Evolutionary conservation across 2,888 invertebrate species (phyloP).

Genomic region (Andrena flavipes): DNA sequence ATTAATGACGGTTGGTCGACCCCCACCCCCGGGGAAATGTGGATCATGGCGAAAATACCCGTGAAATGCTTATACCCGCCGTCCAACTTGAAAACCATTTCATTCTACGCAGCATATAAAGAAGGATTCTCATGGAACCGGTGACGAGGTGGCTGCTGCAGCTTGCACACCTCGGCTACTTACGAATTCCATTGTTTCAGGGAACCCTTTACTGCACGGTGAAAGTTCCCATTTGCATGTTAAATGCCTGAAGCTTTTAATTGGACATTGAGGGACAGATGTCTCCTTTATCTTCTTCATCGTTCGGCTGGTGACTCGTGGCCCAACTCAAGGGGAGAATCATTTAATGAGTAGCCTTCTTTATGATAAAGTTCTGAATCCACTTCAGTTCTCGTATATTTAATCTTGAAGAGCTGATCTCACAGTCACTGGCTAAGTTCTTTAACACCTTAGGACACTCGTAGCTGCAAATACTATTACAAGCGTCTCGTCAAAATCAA

Average conservation of each 20-base stretch:
- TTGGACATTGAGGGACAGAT: background rate
- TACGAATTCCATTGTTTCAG: conserved; percentile 30
- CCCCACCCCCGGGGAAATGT: conserved; percentile 20
- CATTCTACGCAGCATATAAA: conserved; percentile 24
- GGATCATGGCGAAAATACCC: conserved; percentile 42
- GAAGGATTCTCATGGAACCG: background rate
- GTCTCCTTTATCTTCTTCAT: background rate
- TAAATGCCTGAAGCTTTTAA: background rate
- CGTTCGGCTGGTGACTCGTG: background rate
- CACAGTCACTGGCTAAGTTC: too few relatives aligned
- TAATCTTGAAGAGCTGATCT: background rate
- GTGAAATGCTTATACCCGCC: conserved; percentile 34
- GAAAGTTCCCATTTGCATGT: conserved; percentile 10
- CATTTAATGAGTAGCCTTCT: background rate
- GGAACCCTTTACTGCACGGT: too few relatives aligned
- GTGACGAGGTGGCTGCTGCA: conserved; percentile 13
- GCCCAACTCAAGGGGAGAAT: background rate
- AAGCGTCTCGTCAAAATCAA: too few relatives aligned
- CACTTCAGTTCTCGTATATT: background rate
- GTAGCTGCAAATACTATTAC: too few relatives aligned
- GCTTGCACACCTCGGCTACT: conserved; percentile 29
- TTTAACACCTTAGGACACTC: too few relatives aligned
- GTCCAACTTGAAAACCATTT: conserved; percentile 22
- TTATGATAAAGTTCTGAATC: background rate
- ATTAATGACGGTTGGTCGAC: conserved; percentile 54